Evolutionary conservation across 2,113 vertebrate species (phyloP), one percentile per base, ranked within the genome.

Genomic region (Sakesphorus luctuosus): DNA sequence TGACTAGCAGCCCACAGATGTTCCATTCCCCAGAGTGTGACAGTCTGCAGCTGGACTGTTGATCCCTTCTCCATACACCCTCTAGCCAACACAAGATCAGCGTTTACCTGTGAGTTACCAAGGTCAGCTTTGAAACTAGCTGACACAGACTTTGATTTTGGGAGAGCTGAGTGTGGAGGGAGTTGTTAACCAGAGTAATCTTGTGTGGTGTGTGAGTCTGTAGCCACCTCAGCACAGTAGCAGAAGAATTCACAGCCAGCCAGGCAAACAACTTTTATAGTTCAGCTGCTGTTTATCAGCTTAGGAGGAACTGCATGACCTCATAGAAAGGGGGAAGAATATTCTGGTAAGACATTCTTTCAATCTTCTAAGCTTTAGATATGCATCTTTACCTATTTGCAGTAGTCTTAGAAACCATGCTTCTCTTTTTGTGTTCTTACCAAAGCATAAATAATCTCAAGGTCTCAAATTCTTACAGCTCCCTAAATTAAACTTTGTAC

Each of bases 381-480:
- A 92, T 20, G 52, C 56, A 84, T 91, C 84, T 94, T 87, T 94
- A 75, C 53, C 58, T 91, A n/a, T 43, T 83, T 83, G 38, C 56
- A 67, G 25, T 52, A 89, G 58, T 77, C 38, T 67, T 63, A 90
- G 85, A 94, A 96, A 91, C 75, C 18, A 3, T 88, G 68, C 50
- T n/a, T 88, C 43, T 73, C 46, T 24, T 93, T 96, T 69, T 0
- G 0, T 86, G 66, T 71, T 55, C 59, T 76, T 83, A 82, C 72
- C 78, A 91, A 85, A 93, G 71, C 33, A 18, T 56, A 52, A 91
- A 88, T 87, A 86, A 91, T 88, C 82, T 95, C 59, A 73, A 71
- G 71, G 91, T 94, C 90, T 91, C 74, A 74, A 59, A 50, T 85
- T 73, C 62, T 92, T 91, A 50, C 10, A 76, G 63, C 72, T 95